Evolutionary conservation across 2,888 invertebrate genomes (phyloP), one percentile per base, ranked within the genome.

Genomic region (Ophraella communa): DNA sequence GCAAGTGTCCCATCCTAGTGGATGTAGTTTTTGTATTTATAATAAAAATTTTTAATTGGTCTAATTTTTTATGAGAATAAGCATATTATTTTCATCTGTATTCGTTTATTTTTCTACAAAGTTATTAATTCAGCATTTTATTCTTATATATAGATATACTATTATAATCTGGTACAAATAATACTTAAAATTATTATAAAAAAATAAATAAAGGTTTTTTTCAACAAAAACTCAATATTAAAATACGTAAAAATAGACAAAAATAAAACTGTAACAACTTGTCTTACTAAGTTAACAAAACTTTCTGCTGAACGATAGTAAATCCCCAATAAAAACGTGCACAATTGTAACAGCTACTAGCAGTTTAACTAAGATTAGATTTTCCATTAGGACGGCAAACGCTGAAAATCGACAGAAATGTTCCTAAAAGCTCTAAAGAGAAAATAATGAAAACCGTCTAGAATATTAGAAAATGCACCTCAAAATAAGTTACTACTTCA

Each of bases 231-330:
- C 27, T 18, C 33, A 53, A 30, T 53, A 30, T 52, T 52, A 33
- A 52, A 18, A 35, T 18, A 27, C 18, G 27, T 27, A 44, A 20
- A 56, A 56, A 45, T 27, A 24, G 11, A 21, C 10, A 24, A 27
- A 56, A 27, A n/a, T 11, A 57, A 45, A 45, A 33, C 57, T 45
- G 47, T 57, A 27, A 14, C 21, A 47, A 47, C 45, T 27, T 54
- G 33, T 30, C 30, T 30, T 47, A 14, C 7, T 33, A 47, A 57
- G 45, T 57, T 57, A 30, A 47, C 33, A 57, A 57, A 47, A 57
- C 45, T 57, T 57, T 33, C 47, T 57, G n/a, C 33, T 57, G 45
- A 30, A 56, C 57, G 57, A 57, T 57, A 47, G 45, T 23, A n/a
- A 57, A 33, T 57, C 39, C 20, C n/a, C n/a, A 33, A 4, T 10